Conservation (phyloP, 2,113 vertebrate species). For the Lanius ludovicianus region DNA sequence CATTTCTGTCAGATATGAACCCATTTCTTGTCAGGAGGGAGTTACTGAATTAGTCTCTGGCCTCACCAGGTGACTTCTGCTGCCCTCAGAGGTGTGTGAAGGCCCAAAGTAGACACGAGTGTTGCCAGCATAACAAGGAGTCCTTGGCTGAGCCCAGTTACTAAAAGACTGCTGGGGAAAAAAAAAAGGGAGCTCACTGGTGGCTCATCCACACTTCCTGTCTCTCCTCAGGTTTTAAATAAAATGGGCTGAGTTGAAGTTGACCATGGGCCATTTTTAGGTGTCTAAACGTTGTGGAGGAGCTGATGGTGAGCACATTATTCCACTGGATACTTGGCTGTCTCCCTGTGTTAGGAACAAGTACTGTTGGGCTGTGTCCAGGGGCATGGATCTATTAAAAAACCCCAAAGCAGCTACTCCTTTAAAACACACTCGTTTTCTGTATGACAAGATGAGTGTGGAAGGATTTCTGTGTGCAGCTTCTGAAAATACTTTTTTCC, state of each 20-base stretch:
- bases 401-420: neutral
- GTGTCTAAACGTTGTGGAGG: neutral
- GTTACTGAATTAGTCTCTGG: neutral
- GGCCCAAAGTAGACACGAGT: neutral
- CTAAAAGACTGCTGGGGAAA: neutral
- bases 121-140: neutral
- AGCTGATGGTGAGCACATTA: rapidly evolving
- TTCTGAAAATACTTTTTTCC: neutral
- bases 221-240: neutral
- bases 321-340: neutral
- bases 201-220: neutral
- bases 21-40: neutral
- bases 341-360: neutral
- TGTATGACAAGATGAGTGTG: neutral
- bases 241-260: neutral
- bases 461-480: neutral
- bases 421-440: neutral
- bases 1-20: neutral
- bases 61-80: neutral
- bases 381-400: neutral
- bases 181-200: neutral
- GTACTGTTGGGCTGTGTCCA: neutral
- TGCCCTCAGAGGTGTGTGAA: neutral
- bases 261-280: neutral
- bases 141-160: neutral